Conservation (phyloP, 2,888 invertebrate species). For the Sphaerophoria taeniata region DNA sequence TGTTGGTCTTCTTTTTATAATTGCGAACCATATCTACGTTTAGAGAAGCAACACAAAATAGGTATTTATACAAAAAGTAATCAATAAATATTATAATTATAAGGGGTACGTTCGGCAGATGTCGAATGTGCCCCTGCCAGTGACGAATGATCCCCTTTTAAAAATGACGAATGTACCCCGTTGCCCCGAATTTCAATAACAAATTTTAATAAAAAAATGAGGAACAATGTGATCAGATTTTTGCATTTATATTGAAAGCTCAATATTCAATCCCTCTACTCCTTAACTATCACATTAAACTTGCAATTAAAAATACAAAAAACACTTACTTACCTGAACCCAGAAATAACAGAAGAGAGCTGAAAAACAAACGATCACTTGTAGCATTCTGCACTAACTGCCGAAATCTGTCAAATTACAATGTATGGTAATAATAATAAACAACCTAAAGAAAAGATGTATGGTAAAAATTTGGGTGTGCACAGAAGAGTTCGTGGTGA, state of each 20-base stretch:
- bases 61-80: neutral
- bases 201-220: neutral
- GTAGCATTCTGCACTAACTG: neutral
- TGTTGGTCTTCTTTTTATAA: constrained; percentile 3
- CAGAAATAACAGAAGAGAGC: neutral
- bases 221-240: neutral
- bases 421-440: too few species aligned
- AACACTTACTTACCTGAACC: neutral
- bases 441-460: too few species aligned
- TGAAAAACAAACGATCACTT: constrained; percentile 6
- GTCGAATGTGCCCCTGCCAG: neutral
- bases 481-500: too few species aligned
- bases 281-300: neutral
- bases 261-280: neutral
- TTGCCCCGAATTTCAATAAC: neutral
- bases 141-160: neutral
- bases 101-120: neutral
- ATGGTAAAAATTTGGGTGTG: too few species aligned
- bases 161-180: constrained; percentile 7
- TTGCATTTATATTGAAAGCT: constrained; percentile 1
- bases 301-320: neutral
- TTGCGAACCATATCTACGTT: constrained; percentile 4
- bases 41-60: neutral
- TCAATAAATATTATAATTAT: neutral
- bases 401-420: neutral